Evolutionary conservation across 2,797 vertebrate genomes (phyloP).

Genomic region (Chrysocyon brachyurus): DNA sequence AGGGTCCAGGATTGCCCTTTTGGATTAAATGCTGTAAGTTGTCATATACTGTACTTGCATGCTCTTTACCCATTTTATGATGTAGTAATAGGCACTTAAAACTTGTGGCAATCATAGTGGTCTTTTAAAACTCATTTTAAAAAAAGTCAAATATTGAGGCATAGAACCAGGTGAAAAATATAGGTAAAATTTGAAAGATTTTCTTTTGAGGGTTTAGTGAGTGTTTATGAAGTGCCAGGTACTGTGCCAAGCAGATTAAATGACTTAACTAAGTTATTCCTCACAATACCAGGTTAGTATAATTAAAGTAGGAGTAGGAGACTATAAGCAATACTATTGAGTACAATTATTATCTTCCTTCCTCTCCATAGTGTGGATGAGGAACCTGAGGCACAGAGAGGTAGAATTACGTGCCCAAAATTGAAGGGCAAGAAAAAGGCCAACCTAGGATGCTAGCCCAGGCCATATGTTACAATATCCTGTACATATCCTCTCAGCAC

Average conservation of each 20-base stretch:
- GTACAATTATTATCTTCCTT: background rate
- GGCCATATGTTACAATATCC: background rate
- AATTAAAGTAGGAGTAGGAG: background rate
- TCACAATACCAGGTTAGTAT: background rate
- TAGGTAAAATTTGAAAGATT: conserved; percentile 27
- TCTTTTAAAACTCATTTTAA: conserved; percentile 68
- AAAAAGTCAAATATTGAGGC: conserved; percentile 61
- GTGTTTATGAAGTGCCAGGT: background rate
- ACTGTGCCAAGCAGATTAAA: background rate
- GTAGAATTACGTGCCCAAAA: background rate
- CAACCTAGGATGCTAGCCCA: background rate
- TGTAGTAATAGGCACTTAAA: conserved; percentile 48
- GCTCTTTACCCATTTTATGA: conserved; percentile 32
- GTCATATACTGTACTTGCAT: background rate
- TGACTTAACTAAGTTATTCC: background rate
- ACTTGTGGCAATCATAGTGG: conserved; percentile 36
- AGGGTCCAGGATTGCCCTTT: conserved; percentile 41
- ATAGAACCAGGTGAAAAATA: conserved; percentile 49
- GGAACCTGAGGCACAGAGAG: background rate
- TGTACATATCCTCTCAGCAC: accelerated
- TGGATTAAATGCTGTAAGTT: conserved; percentile 60
- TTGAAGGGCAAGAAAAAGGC: background rate
- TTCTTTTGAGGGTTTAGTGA: conserved; percentile 38
- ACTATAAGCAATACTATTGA: background rate
- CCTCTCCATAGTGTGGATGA: background rate